Evolutionary conservation across 1,140 invertebrate genomes (phyloP).

Genomic region (Phenacoccus solenopsis): DNA sequence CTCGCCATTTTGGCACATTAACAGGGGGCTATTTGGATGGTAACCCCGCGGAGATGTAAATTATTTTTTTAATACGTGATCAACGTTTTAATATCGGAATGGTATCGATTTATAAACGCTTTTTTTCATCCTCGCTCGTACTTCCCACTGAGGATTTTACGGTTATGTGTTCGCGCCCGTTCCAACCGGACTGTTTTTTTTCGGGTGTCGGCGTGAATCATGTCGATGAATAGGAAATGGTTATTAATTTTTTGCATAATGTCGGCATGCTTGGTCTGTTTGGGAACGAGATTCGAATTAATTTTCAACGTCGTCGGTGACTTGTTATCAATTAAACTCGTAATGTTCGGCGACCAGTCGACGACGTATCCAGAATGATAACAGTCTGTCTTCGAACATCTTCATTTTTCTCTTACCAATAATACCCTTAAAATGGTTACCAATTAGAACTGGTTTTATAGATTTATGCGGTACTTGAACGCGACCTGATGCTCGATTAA

Average conservation of each 20-base stretch:
- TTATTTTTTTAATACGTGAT: slow-evolving; percentile 14
- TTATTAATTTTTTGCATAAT: too few relatives aligned
- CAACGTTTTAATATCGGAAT: slow-evolving; percentile 4
- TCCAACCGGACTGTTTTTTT: background rate
- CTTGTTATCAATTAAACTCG: too few relatives aligned
- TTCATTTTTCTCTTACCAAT: background rate
- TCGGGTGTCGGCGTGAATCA: background rate
- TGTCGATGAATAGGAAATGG: background rate
- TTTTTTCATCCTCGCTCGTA: background rate
- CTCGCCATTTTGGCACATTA: background rate
- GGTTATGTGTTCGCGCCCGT: background rate
- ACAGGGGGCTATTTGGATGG: background rate
- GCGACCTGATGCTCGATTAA: too few relatives aligned
- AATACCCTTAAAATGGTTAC: background rate
- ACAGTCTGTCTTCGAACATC: background rate
- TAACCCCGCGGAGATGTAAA: slow-evolving; percentile 8
- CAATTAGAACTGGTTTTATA: slow-evolving; percentile 3
- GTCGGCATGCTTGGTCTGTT: too few relatives aligned
- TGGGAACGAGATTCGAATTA: too few relatives aligned
- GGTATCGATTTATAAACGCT: background rate
- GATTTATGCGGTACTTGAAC: background rate
- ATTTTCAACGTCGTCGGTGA: too few relatives aligned
- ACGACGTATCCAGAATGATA: background rate
- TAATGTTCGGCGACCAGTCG: background rate
- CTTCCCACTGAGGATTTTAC: slow-evolving; percentile 16